A percentile compares a stretch with the other conserved stretches of the same genome.
phyloP scores from a whole-genome alignment of 2,888 invertebrate genomes.

The Oscheius onirici region DNA sequence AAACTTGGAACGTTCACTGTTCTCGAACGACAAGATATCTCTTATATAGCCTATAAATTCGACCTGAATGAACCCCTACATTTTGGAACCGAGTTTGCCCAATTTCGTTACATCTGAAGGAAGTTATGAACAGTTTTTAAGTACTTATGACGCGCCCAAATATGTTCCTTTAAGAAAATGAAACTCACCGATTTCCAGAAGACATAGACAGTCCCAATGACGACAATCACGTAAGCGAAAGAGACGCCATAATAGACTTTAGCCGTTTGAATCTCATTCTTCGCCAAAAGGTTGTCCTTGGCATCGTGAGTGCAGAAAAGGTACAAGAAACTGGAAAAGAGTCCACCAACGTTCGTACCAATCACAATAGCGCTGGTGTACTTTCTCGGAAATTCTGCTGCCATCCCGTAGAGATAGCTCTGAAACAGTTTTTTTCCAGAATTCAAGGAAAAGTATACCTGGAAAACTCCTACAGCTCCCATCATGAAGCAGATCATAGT shows the following conservation, averaged over 20 bases:
- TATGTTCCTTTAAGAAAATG: neutral
- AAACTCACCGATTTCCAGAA: slow-evolving; percentile 23
- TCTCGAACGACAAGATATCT: no score
- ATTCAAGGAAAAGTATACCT: no score
- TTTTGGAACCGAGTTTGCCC: no score
- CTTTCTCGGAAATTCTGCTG: slow-evolving; percentile 14
- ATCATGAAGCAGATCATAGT: slow-evolving; percentile 25
- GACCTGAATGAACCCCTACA: no score
- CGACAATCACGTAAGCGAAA: neutral
- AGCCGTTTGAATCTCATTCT: neutral
- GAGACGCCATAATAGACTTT: slow-evolving; percentile 4
- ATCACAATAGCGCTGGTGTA: slow-evolving; percentile 30
- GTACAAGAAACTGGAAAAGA: slow-evolving; percentile 22
- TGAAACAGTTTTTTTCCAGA: slow-evolving; percentile 10
- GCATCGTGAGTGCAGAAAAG: slow-evolving; percentile 6
- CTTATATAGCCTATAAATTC: no score
- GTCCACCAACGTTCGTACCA: slow-evolving; percentile 29
- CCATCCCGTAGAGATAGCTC: slow-evolving; percentile 32
- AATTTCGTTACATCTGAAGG: no score
- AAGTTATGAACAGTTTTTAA: no score
- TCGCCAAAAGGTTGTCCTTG: neutral
- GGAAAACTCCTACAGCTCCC: slow-evolving; percentile 25
- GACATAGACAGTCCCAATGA: neutral
- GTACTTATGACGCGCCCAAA: no score
- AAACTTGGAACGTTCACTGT: no score